Conservation (phyloP, 1,140 invertebrate genomes). For the Lepidostoma basale region DNA sequence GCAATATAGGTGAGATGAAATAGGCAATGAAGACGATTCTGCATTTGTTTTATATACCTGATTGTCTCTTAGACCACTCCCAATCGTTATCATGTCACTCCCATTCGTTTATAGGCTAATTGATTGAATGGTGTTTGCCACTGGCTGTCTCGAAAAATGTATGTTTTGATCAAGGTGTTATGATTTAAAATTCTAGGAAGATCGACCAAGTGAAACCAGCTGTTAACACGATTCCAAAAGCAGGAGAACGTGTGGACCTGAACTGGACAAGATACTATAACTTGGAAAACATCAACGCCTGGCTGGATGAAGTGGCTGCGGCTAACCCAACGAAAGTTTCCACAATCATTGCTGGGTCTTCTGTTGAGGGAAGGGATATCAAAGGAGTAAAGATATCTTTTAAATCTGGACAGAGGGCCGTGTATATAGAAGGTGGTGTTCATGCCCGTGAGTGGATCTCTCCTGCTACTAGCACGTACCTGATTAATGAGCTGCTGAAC, state of each 20-base stretch:
- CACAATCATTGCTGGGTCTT: conserved; percentile 59
- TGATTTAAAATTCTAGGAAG: no score
- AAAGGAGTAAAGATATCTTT: conserved; percentile 67
- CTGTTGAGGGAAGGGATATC: conserved; percentile 66
- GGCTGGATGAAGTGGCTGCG: conserved; percentile 56
- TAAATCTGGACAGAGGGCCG: conserved; percentile 55
- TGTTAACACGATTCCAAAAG: no score
- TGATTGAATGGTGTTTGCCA: no score
- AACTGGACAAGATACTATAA: conserved; percentile 62
- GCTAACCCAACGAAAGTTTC: conserved; percentile 56
- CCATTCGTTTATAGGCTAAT: no score
- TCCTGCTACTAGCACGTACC: conserved; percentile 68
- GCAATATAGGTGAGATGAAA: no score
- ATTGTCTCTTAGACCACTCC: no score
- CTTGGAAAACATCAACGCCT: conserved; percentile 53
- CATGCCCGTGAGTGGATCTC: conserved; percentile 77
- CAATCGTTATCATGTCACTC: no score
- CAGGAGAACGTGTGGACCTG: conserved; percentile 48
- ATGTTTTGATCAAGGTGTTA: no score
- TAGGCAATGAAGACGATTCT: no score
- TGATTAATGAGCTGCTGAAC: conserved; percentile 65
- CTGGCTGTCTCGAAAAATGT: no score
- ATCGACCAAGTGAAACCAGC: no score
- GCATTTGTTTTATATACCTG: no score
- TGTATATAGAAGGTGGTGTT: conserved; percentile 56